A percentile compares a stretch with the other conserved stretches of the same genome.
Conservation (phyloP, 2,113 vertebrate species). For the Scortum barcoo region DNA sequence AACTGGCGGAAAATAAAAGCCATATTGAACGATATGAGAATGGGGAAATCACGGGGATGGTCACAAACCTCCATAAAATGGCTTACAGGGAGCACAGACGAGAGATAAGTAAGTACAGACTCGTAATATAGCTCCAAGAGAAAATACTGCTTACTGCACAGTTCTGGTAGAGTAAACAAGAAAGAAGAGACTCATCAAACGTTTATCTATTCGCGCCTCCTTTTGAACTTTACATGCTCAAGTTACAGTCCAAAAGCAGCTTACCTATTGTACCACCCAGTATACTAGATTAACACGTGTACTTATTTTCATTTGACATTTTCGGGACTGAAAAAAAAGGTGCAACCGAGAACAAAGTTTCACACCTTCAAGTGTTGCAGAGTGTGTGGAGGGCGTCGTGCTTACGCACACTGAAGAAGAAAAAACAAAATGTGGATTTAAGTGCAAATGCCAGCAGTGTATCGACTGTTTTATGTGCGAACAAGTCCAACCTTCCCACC, state of each 20-base stretch:
- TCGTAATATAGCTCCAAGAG: slow-evolving; percentile 18
- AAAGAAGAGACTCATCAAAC: background rate
- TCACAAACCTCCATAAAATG: slow-evolving; percentile 37
- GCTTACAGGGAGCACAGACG: slow-evolving; percentile 31
- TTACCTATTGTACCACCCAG: background rate
- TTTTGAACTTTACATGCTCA: background rate
- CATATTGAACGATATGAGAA: slow-evolving; percentile 57
- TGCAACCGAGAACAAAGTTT: background rate
- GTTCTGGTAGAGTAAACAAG: background rate
- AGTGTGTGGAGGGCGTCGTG: background rate
- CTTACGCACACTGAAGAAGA: background rate
- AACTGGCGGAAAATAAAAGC: slow-evolving; percentile 66
- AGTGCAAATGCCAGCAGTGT: background rate
- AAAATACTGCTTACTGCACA: slow-evolving; percentile 11
- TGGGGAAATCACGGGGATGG: slow-evolving; percentile 47
- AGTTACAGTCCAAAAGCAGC: slow-evolving; percentile 1
- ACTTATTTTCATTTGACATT: slow-evolving; percentile 15
- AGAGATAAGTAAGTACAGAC: slow-evolving; percentile 38
- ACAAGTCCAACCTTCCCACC: slow-evolving; percentile 37
- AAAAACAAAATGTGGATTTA: background rate
- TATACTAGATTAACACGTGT: background rate
- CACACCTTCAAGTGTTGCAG: slow-evolving; percentile 11
- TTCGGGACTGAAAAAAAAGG: background rate
- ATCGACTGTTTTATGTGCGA: slow-evolving; percentile 24
- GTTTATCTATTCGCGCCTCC: background rate